Base-by-base conservation (phyloP, 2,888 invertebrate genomes). In the Apoda limacodes region DNA sequence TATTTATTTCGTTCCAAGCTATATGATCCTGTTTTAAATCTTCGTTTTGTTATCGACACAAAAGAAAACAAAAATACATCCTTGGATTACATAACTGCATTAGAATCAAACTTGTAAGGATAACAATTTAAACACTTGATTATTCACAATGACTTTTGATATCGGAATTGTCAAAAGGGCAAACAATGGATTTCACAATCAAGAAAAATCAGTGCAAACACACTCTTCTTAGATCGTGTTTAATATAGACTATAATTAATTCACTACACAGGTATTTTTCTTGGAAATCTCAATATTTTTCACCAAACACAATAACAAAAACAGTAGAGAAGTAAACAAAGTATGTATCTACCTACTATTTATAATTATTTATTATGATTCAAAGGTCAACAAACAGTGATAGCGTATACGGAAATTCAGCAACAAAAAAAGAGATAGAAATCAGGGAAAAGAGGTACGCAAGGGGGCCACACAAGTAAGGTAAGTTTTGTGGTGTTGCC, bases 321-420 rank as follows among this genome's bases (percentile, higher is more conserved):
- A 76, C 78, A 78, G 69, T 70, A 52, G 57, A 50, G 60, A 71
- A 72, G 78, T 78, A 80, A 78, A 78, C 78, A 80, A 78, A 76
- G 76, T 61, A 66, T 50, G 45, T 17, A 39, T 45, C 43, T 71
- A 17, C 17, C 17, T 17, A 17, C n/a, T 17, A 17, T 17, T 6
- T 6, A 71, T 66, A 71, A 70, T 67, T 71, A 68, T 59, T 67
- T 67, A 62, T 66, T 65, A 62, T 63, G 7, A 67, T 58, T 64
- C 75, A 76, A 80, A 80, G 78, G 76, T 80, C 76, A 75, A 44
- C 53, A 44, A 51, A 70, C 42, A 45, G 66, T 48, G 60, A 64
- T 34, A 50, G 46, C 17, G 35, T 10, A 35, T 45, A 37, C 31
- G 28, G 39, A 36, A 37, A 7, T 24, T 26, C 5, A 1, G 5